Evolutionary conservation across 2,888 invertebrate genomes (phyloP).

Genomic region (Troides helena): DNA sequence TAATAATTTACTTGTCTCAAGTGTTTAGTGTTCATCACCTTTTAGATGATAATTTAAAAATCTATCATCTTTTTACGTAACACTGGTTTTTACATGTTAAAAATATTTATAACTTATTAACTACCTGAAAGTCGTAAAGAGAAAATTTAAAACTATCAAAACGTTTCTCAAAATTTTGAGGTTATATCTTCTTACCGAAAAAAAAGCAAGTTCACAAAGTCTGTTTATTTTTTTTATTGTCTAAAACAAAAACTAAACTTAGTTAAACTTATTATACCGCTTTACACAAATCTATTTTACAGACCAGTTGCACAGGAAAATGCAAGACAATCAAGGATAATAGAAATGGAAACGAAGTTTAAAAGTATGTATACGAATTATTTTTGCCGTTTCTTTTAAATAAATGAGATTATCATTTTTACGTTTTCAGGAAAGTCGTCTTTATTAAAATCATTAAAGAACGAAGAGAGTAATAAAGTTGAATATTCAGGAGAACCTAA

Average conservation of each 20-base stretch:
- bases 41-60: too few relatives aligned
- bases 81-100: too few relatives aligned
- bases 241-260: not conserved
- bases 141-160: too few relatives aligned
- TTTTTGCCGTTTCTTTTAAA: not conserved
- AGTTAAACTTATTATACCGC: not conserved
- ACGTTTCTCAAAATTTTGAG: too few relatives aligned
- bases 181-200: too few relatives aligned
- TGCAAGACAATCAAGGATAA: constrained; percentile 13
- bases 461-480: constrained; percentile 31
- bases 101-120: too few relatives aligned
- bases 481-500: constrained; percentile 68
- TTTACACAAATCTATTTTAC: not conserved
- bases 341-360: constrained; percentile 21
- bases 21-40: too few relatives aligned
- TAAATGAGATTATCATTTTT: not conserved
- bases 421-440: constrained; percentile 41
- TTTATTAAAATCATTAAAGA: constrained; percentile 22
- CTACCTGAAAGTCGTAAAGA: too few relatives aligned
- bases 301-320: constrained; percentile 12
- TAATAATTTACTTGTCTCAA: too few relatives aligned
- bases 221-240: too few relatives aligned
- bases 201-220: too few relatives aligned
- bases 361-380: constrained; percentile 10
- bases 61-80: too few relatives aligned